Base-by-base conservation (phyloP, 2,797 vertebrate genomes). In the Artibeus lituratus region DNA sequence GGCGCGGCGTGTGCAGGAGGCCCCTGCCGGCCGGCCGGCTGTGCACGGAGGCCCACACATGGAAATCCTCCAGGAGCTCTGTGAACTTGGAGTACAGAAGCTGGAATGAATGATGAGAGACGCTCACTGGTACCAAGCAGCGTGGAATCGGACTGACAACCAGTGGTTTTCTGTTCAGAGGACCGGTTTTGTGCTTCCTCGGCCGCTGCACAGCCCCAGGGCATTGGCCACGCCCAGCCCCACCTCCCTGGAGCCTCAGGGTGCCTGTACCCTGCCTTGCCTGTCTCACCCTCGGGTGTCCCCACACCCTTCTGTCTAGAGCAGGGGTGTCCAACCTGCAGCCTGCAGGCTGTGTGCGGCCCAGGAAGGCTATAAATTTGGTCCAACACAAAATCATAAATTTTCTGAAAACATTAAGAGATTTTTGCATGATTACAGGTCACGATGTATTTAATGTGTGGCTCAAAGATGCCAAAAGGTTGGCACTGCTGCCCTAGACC, bases 1-100 rank as follows among this genome's bases (percentile, higher is more conserved):
- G 98, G 35, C 99, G 98, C 8, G 99, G 98, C 0, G 97, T 94
- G 88, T 70, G 98, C 32, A 97, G 98, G 97, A 98, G 98, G 0
- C 95, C 39, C 59, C 95, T 98, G 55, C 98, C 97, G 1, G 97
- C 92, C 1, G 99, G 98, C 47, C 98, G 97, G 90, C 97, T 98
- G 97, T 95, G 98, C 44, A 98, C 96, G 0, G 98, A 99, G 8
- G 98, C 90, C 99, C 99, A 99, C 1, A 96, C 87, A 76, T 99
- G 99, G 91, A 98, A 98, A 83, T 99, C 99, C 29, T 98, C 96
- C 96, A 99, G 84, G 95, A 98, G 98, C 96, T 99, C 98, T 0
- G 89, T 98, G 73, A 99, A 97, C 96, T 98, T 99, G 47, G 98
- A 94, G 72, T 74, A 77, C 73, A 99, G 97, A 94, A 99, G 97